These are phyloP conservation scores for Siniperca undulata DNA, from an alignment of 2,797 vertebrate genomes.

Conservation along the genomic window DNA sequence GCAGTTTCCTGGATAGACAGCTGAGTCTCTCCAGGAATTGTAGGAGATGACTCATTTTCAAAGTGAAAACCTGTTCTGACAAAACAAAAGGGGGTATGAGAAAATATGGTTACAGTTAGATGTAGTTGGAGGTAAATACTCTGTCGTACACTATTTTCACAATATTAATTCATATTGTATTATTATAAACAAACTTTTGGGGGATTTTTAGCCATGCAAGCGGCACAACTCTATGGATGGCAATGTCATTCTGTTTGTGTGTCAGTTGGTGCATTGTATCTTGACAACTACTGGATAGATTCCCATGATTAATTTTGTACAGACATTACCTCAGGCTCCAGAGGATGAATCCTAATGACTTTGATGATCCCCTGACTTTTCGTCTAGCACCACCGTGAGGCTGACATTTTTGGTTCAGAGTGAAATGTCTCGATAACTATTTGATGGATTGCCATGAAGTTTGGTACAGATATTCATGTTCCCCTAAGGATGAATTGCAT, in stretches of 20 bases:
- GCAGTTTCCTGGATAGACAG: background rate
- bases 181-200: background rate
- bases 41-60: constrained; percentile 1
- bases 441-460: background rate
- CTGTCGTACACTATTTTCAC: background rate
- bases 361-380: background rate
- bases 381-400: background rate
- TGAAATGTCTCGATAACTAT: background rate
- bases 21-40: background rate
- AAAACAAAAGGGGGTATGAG: constrained; percentile 3
- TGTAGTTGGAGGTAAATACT: background rate
- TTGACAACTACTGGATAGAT: background rate
- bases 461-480: background rate
- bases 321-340: background rate
- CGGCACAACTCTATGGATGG: background rate
- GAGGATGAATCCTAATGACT: background rate
- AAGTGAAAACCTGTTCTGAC: constrained; percentile 26
- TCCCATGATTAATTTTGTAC: background rate
- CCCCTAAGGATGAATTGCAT: background rate
- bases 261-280: background rate
- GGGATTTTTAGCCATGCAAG: background rate
- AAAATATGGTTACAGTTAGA: background rate
- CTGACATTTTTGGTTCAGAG: background rate
- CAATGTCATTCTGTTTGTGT: background rate
- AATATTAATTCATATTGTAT: background rate